Evolutionary conservation across 2,888 invertebrate species (phyloP).

Genomic region (Drosophila tripunctata): DNA sequence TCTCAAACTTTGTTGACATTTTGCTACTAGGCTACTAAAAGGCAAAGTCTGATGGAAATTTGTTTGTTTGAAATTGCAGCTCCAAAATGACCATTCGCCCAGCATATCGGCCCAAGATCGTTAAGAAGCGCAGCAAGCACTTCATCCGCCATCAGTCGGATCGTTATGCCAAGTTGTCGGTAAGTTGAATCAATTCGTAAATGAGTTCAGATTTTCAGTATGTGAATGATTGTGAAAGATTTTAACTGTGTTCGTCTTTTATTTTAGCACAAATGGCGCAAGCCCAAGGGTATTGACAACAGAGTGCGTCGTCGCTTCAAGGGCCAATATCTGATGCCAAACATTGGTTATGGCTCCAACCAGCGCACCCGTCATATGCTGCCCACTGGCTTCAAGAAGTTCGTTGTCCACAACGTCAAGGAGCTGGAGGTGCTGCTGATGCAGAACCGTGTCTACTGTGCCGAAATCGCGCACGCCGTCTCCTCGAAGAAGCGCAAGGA

Average conservation of each 20-base stretch:
- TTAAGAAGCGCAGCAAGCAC: slow-evolving; percentile 99
- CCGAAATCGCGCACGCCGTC: slow-evolving; percentile 98
- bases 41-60: slow-evolving; percentile 16
- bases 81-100: slow-evolving; percentile 94
- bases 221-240: not conserved
- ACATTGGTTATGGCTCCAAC: slow-evolving; percentile 99
- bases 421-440: slow-evolving; percentile 99
- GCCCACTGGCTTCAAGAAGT: slow-evolving; percentile 98
- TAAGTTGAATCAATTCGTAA: slow-evolving; percentile 82
- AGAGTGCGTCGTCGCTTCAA: slow-evolving; percentile 99
- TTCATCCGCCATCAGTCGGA: slow-evolving; percentile 99
- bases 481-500: slow-evolving; percentile 98
- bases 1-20: slow-evolving; percentile 65
- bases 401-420: slow-evolving; percentile 94
- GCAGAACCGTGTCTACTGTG: slow-evolving; percentile 99
- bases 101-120: slow-evolving; percentile 93
- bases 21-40: slow-evolving; percentile 5
- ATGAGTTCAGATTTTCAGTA: not conserved
- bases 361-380: slow-evolving; percentile 98
- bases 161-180: slow-evolving; percentile 97
- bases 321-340: slow-evolving; percentile 99
- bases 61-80: slow-evolving; percentile 80
- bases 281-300: slow-evolving; percentile 99
- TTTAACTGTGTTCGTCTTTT: slow-evolving; percentile 5
- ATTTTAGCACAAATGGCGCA: slow-evolving; percentile 97